Conservation (phyloP, 2,113 vertebrate species). For the Crotalus helleri region DNA sequence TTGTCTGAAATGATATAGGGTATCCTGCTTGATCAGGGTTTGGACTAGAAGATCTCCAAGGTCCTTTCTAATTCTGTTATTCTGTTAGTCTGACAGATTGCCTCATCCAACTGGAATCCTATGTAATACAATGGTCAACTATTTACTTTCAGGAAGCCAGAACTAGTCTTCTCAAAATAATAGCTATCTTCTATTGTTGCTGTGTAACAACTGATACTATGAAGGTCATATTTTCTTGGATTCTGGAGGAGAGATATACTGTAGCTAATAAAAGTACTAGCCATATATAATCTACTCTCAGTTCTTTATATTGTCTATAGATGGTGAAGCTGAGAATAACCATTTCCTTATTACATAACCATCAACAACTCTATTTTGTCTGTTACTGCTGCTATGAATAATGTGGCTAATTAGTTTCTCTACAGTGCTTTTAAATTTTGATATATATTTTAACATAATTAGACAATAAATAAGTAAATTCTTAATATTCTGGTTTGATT, state of each 20-base stretch:
- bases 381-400: background rate
- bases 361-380: background rate
- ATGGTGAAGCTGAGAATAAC: background rate
- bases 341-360: background rate
- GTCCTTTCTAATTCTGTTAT: background rate
- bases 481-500: background rate
- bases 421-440: background rate
- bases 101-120: background rate
- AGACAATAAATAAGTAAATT: background rate
- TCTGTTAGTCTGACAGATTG: background rate
- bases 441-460: background rate
- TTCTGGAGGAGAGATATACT: background rate
- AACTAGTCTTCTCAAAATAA: background rate
- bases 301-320: background rate
- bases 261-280: background rate
- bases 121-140: background rate
- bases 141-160: background rate
- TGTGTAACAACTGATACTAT: background rate
- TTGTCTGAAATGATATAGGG: background rate
- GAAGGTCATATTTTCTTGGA: background rate
- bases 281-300: background rate
- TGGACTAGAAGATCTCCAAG: background rate
- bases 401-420: background rate
- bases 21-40: background rate
- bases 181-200: background rate